phyloP scores from a whole-genome alignment of 1,140 invertebrate genomes.

The Temnothorax longispinosus region DNA sequence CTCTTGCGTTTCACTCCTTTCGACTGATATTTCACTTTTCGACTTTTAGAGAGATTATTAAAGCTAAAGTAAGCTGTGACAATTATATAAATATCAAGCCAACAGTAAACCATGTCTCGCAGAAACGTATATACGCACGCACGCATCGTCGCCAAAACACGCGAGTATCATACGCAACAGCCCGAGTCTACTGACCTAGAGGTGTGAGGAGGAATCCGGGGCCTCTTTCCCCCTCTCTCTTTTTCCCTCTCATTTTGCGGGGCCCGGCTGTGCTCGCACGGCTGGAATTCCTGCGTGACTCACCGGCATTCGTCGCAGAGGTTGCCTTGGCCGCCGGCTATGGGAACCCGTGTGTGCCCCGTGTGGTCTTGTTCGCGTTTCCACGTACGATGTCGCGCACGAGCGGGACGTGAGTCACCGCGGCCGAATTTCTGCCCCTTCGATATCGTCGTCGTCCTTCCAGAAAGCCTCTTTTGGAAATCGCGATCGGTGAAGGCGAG shows the following conservation, averaged over 20 bases:
- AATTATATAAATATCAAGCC: neutral
- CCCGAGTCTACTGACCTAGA: conserved; percentile 63
- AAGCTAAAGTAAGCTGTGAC: neutral
- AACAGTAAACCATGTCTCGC: neutral
- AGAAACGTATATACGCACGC: neutral
- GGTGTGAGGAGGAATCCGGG: conserved; percentile 48
- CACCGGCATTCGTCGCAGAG: conserved; percentile 67
- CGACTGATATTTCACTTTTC: no score
- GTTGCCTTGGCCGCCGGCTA: conserved; percentile 49
- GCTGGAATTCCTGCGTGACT: conserved; percentile 70
- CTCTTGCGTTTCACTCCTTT: no score
- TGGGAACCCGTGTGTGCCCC: conserved; percentile 50
- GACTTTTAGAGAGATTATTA: neutral
- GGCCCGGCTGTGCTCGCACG: conserved; percentile 29
- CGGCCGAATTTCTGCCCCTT: conserved; percentile 57
- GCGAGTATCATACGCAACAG: neutral
- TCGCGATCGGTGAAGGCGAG: neutral
- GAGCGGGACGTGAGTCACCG: conserved; percentile 51
- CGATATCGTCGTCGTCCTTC: conserved; percentile 9
- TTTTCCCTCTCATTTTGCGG: neutral
- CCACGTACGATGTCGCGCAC: conserved; percentile 38
- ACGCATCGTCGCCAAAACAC: conserved; percentile 27
- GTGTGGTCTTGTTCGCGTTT: conserved; percentile 56
- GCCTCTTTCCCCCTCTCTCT: neutral
- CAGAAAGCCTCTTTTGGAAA: conserved; percentile 30